Evolutionary conservation across 2,113 vertebrate species (phyloP).

Genomic region (Galbula dea): DNA sequence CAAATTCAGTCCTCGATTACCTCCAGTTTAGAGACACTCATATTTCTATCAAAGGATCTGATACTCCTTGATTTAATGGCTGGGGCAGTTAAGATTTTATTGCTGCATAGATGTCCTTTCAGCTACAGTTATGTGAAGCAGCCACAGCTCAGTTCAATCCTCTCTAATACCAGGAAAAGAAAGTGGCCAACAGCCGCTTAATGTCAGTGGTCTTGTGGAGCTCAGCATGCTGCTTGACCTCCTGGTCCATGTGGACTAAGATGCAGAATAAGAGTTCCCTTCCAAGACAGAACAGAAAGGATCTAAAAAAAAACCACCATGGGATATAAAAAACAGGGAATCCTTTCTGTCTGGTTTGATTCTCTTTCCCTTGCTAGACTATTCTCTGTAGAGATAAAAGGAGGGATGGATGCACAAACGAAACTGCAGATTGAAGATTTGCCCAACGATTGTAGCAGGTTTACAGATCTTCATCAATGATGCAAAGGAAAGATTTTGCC

Average conservation of each 20-base stretch:
- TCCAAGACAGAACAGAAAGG: neutral
- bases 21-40: neutral
- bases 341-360: neutral
- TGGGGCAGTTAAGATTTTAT: neutral
- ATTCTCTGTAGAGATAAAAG: neutral
- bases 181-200: neutral
- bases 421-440: neutral
- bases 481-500: neutral
- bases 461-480: neutral
- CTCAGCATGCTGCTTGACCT: neutral
- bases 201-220: neutral
- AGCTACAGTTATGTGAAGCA: neutral
- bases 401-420: neutral
- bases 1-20: constrained; percentile 14
- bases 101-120: neutral
- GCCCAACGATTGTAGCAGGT: neutral
- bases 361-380: neutral
- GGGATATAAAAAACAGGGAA: neutral
- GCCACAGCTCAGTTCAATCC: neutral
- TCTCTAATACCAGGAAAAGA: neutral
- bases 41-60: constrained; percentile 37
- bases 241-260: neutral
- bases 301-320: neutral
- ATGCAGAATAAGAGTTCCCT: neutral
- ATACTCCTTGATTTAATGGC: constrained; percentile 19